Conservation (phyloP, 2,888 invertebrate species). For the Caenorhabditis wallacei region DNA sequence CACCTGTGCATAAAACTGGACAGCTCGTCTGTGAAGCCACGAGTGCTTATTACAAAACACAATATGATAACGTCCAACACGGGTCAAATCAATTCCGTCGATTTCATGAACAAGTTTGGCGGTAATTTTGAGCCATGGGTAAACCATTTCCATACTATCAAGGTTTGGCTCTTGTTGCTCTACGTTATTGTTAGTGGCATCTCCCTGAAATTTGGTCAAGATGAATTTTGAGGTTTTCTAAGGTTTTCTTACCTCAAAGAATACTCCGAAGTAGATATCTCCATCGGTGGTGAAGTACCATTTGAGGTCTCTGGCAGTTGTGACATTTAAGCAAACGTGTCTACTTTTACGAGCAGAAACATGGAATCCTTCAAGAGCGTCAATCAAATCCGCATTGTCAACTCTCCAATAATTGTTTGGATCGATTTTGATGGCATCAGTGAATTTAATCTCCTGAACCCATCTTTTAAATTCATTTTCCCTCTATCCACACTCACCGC, state of each 20-base stretch:
- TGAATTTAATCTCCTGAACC: constrained; percentile 77
- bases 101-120: constrained; percentile 82
- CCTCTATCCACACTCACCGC: constrained; percentile 60
- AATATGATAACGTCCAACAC: constrained; percentile 76
- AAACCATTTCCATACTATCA: constrained; percentile 80
- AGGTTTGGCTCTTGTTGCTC: constrained; percentile 71
- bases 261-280: constrained; percentile 82
- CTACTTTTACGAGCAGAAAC: constrained; percentile 78
- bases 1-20: constrained; percentile 69
- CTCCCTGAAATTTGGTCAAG: constrained; percentile 22
- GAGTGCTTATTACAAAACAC: constrained; percentile 82
- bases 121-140: constrained; percentile 80
- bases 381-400: constrained; percentile 68
- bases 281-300: constrained; percentile 83
- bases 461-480: neutral
- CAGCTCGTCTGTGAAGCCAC: constrained; percentile 74
- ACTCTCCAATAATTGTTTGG: constrained; percentile 78
- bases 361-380: constrained; percentile 77
- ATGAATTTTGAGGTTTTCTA: no score
- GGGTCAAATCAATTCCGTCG: constrained; percentile 72
- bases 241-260: constrained; percentile 73
- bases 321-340: constrained; percentile 75
- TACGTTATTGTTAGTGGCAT: constrained; percentile 62
- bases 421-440: constrained; percentile 75
- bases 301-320: constrained; percentile 68